Evolutionary conservation across 2,113 vertebrate species (phyloP), one percentile per base, ranked within the genome.

Genomic region (Hydrochoerus hydrochaeris): DNA sequence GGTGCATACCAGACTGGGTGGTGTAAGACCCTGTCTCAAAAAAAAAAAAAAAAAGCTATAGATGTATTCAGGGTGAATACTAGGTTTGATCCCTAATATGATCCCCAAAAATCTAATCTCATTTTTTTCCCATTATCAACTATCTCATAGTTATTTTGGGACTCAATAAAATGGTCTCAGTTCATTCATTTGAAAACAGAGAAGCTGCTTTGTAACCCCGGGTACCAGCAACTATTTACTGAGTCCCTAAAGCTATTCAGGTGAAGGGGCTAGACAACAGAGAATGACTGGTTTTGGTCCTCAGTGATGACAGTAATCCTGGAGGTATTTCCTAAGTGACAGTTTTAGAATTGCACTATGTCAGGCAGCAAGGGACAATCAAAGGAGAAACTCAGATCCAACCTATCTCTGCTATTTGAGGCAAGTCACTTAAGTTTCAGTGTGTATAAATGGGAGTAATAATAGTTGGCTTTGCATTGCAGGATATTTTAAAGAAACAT

Each of bases 121-220:
- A 20, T 28, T 60, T 38, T 80, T 80, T 49, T 10, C 16, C 86
- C 46, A 7, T 90, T 90, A 65, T 77, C 49, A 73, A 16, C 67
- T 58, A 85, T 2, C 7, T 86, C 73, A 9, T 52, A 80, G 75
- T 88, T 75, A 57, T 75, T 94, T 93, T 14, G 78, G 81, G 32
- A 91, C 82, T 12, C 58, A 88, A 63, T 85, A 85, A 88, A 82
- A 46, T 0, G 0, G 32, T 82, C 52, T 91, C 32, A 62, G 38
- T 86, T 89, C 89, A 90, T 87, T 92, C 38, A 44, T 85, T 63
- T 78, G 90, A 82, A 96, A 91, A 92, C 46, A 35, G 22, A 96
- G 26, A 85, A 82, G 46, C 60, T 94, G 95, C 62, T n/a, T 91
- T 88, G 16, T 65, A 63, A 88, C 67, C 24, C 83, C 65, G 67